These are phyloP conservation scores for Brotogeris chrysoptera DNA, from an alignment of 2,797 vertebrate genomes.

Conservation along the genomic window DNA sequence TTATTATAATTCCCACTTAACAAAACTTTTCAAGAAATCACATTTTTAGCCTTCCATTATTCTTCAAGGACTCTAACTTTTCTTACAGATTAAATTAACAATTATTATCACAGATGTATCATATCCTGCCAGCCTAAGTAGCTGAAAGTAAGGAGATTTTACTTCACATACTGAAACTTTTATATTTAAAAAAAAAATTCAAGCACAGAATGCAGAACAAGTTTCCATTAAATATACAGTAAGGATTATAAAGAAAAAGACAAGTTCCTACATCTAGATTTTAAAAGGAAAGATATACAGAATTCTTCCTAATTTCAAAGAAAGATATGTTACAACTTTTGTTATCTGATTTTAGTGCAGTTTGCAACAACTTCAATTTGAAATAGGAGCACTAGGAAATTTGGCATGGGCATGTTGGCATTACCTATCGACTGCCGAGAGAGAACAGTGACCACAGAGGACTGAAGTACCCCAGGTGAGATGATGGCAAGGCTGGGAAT, in stretches of 20 bases:
- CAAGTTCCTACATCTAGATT: not conserved
- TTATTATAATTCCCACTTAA: not conserved
- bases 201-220: not conserved
- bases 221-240: constrained; percentile 31
- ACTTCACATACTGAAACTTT: constrained; percentile 16
- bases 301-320: constrained; percentile 33
- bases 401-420: not conserved
- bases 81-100: not conserved
- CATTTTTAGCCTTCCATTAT: not conserved
- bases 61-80: not conserved
- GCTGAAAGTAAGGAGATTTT: constrained; percentile 38
- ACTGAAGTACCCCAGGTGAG: constrained; percentile 18
- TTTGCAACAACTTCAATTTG: constrained; percentile 14
- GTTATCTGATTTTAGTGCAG: not conserved
- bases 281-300: not conserved
- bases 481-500: constrained; percentile 19
- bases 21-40: not conserved
- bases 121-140: not conserved
- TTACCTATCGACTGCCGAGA: constrained; percentile 16
- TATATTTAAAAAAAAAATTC: constrained; percentile 3
- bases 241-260: constrained; percentile 42
- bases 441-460: constrained; percentile 31
- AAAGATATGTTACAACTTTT: not conserved
- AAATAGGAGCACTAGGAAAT: constrained; percentile 41
- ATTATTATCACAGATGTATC: not conserved